A percentile compares a stretch with the other conserved stretches of the same genome.
phyloP scores from a whole-genome alignment of 2,797 vertebrate species.

The Schizothorax lantsangensis region DNA sequence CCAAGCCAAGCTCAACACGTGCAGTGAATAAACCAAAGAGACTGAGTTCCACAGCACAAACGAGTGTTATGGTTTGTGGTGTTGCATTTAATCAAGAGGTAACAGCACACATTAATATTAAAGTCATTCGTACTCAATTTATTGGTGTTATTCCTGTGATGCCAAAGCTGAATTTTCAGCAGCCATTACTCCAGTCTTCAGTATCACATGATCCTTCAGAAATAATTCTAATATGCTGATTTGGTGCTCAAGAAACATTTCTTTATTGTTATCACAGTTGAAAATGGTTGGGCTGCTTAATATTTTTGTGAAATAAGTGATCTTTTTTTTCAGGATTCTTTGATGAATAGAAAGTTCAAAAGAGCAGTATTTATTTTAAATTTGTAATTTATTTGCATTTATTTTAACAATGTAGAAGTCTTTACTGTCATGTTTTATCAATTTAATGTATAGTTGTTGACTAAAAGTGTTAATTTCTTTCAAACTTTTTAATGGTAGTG shows the following conservation, averaged over 20 bases:
- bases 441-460: background rate
- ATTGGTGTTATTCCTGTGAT: background rate
- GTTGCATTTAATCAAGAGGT: slow-evolving; percentile 15
- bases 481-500: background rate
- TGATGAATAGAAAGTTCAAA: background rate
- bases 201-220: background rate
- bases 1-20: slow-evolving; percentile 41
- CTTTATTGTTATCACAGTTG: background rate
- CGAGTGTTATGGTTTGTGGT: slow-evolving; percentile 36
- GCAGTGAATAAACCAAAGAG: slow-evolving; percentile 38
- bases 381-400: too few species aligned
- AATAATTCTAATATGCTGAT: background rate
- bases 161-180: background rate
- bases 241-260: background rate
- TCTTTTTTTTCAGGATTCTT: background rate
- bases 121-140: slow-evolving; percentile 15
- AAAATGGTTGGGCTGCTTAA: background rate
- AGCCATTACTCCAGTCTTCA: background rate
- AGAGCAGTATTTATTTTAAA: background rate
- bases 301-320: background rate
- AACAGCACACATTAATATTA: slow-evolving; percentile 4
- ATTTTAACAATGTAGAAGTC: too few species aligned
- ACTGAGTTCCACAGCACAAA: slow-evolving; percentile 29
- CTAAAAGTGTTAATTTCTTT: background rate
- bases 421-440: background rate